A percentile compares a stretch with the other conserved stretches of the same genome.
These are phyloP conservation scores for Melanotaenia maccullochi DNA, from an alignment of 2,797 vertebrate genomes.

Conservation along the genomic window DNA sequence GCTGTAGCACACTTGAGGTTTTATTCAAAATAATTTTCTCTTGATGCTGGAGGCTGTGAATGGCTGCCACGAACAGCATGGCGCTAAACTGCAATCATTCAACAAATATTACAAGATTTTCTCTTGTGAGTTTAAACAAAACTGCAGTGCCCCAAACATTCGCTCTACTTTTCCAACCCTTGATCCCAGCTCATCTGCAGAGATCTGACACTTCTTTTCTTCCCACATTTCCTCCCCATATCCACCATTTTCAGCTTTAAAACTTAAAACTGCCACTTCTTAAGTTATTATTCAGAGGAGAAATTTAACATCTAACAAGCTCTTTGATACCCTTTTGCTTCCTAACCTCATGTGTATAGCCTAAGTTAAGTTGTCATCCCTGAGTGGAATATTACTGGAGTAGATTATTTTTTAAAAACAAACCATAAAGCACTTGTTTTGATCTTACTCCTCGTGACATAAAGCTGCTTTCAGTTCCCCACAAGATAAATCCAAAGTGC, in stretches of 20 bases:
- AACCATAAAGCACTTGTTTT: slow-evolving; percentile 32
- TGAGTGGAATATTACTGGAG: slow-evolving; percentile 10
- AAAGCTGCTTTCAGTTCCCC: slow-evolving; percentile 28
- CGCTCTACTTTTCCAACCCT: slow-evolving; percentile 16
- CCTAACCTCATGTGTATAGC: slow-evolving; percentile 3
- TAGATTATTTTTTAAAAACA: slow-evolving; percentile 22
- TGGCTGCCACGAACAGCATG: background rate
- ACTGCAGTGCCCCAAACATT: slow-evolving; percentile 20
- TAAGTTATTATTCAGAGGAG: slow-evolving; percentile 11
- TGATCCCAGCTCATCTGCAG: slow-evolving; percentile 6
- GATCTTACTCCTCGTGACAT: slow-evolving; percentile 35
- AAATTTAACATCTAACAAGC: slow-evolving; percentile 8
- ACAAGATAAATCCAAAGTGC: slow-evolving; percentile 27
- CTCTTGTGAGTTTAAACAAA: slow-evolving; percentile 27
- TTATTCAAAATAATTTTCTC: background rate
- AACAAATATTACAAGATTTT: slow-evolving; percentile 14
- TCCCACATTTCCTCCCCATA: slow-evolving; percentile 13
- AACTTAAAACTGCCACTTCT: slow-evolving; percentile 9
- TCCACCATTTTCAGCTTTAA: slow-evolving; percentile 4
- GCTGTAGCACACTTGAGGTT: no score
- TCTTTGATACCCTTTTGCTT: slow-evolving; percentile 10
- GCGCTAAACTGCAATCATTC: slow-evolving; percentile 8
- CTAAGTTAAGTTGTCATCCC: slow-evolving; percentile 10
- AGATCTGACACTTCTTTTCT: slow-evolving; percentile 16
- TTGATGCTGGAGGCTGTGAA: background rate